These are phyloP conservation scores for Drosophila colorata DNA, from an alignment of 2,888 invertebrate genomes.

Conservation along the genomic window DNA sequence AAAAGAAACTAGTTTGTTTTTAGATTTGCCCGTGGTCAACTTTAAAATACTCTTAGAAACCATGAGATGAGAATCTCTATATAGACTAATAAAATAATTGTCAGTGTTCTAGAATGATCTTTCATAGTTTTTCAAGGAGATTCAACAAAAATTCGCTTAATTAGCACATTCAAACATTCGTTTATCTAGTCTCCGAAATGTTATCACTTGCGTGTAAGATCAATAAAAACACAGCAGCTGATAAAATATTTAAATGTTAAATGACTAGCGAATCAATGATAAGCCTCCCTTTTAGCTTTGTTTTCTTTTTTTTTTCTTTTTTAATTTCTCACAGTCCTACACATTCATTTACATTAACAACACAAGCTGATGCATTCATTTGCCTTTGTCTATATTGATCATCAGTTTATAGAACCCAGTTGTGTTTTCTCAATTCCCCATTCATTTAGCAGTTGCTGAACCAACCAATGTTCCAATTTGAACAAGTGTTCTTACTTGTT, in stretches of 20 bases:
- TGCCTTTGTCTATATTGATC: neutral
- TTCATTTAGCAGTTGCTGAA: slow-evolving; percentile 16
- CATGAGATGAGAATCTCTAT: neutral
- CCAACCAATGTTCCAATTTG: slow-evolving; percentile 49
- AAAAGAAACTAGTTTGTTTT: slow-evolving; percentile 24
- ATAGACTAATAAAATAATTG: neutral
- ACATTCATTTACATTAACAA: neutral
- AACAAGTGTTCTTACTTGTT: slow-evolving; percentile 57
- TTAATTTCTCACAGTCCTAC: neutral
- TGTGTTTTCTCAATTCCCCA: slow-evolving; percentile 17
- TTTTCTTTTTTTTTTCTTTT: too few relatives aligned
- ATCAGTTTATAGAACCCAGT: slow-evolving; percentile 8
- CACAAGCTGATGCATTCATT: slow-evolving; percentile 1
- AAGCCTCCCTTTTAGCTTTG: neutral
- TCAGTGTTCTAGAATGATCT: slow-evolving; percentile 11
- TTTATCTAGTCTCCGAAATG: slow-evolving; percentile 23
- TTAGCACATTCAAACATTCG: slow-evolving; percentile 38
- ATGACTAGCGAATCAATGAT: neutral
- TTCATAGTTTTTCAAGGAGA: neutral
- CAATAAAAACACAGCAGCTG: slow-evolving; percentile 38
- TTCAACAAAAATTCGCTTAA: slow-evolving; percentile 19
- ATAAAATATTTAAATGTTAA: slow-evolving; percentile 52
- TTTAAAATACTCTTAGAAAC: neutral
- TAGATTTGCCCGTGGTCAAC: neutral
- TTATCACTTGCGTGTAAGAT: slow-evolving; percentile 24